Evolutionary conservation across 2,113 vertebrate species (phyloP).

Genomic region (Abramis brama): DNA sequence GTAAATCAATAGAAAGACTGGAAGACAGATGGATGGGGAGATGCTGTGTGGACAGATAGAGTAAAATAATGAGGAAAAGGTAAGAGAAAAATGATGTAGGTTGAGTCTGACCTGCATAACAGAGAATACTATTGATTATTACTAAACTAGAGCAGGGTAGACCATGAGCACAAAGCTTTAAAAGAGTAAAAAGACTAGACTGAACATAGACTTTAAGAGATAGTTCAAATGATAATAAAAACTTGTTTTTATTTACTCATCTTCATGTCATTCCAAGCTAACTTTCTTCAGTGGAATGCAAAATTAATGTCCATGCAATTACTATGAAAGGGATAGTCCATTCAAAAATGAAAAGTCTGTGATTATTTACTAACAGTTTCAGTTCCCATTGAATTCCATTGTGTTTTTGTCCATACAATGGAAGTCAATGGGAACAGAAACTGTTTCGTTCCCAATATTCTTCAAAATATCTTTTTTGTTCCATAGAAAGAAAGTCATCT

Average conservation of each 20-base stretch:
- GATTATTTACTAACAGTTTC: neutral
- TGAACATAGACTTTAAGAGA: neutral
- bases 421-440: too few relatives aligned
- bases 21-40: slow-evolving; percentile 28
- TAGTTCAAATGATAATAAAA: neutral
- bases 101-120: slow-evolving; percentile 71
- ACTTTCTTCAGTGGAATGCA: neutral
- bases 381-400: too few relatives aligned
- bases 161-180: neutral
- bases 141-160: slow-evolving; percentile 58
- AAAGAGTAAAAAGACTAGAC: slow-evolving; percentile 13
- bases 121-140: slow-evolving; percentile 70
- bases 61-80: slow-evolving; percentile 55
- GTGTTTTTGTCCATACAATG: too few relatives aligned
- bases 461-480: neutral
- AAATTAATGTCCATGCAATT: neutral
- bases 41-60: slow-evolving; percentile 63
- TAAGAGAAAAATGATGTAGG: slow-evolving; percentile 54
- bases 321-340: neutral
- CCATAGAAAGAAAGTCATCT: neutral
- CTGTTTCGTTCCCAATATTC: too few relatives aligned
- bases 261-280: neutral
- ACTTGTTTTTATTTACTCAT: neutral
- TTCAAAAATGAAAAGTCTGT: neutral
- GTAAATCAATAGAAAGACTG: slow-evolving; percentile 45